phyloP scores from a whole-genome alignment of 2,113 vertebrate species.

The Esox niger region DNA sequence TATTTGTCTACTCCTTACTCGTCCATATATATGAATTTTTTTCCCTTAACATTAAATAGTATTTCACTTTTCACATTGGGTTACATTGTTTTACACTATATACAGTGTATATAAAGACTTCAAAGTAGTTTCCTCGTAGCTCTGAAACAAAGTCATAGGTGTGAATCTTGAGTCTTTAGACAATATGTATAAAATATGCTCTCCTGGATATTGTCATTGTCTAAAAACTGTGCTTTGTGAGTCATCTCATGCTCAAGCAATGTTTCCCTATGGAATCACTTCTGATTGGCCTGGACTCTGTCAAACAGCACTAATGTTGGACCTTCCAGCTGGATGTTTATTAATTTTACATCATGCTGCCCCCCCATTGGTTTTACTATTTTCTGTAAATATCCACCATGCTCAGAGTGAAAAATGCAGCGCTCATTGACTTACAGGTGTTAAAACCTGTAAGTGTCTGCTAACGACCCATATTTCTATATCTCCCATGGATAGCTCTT shows the following conservation, averaged over 20 bases:
- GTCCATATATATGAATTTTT: too few relatives aligned
- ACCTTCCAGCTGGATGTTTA: conserved; percentile 36
- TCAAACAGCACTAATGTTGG: conserved; percentile 33
- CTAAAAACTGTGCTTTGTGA: conserved; percentile 35
- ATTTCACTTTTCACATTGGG: too few relatives aligned
- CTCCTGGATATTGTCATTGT: conserved; percentile 42
- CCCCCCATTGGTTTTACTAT: conserved; percentile 25
- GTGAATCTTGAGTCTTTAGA: conserved; percentile 39
- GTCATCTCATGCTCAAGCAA: conserved; percentile 47
- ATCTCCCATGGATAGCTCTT: conserved; percentile 17
- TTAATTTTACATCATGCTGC: conserved; percentile 30
- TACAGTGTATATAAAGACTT: too few relatives aligned
- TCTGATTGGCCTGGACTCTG: conserved; percentile 45
- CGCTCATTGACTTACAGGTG: conserved; percentile 29
- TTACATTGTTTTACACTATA: too few relatives aligned
- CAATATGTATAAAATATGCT: conserved; percentile 37
- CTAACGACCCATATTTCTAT: neutral
- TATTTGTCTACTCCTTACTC: conserved; percentile 14
- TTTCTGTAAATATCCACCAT: neutral
- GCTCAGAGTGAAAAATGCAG: conserved; percentile 23
- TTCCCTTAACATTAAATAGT: too few relatives aligned
- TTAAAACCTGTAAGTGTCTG: conserved; percentile 17
- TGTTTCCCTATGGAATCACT: conserved; percentile 42
- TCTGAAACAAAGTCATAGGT: conserved; percentile 13
- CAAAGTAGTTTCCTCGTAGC: neutral